Evolutionary conservation across 2,888 invertebrate species (phyloP), one percentile per base, ranked within the genome.

Genomic region (Sarcophaga carnaria): DNA sequence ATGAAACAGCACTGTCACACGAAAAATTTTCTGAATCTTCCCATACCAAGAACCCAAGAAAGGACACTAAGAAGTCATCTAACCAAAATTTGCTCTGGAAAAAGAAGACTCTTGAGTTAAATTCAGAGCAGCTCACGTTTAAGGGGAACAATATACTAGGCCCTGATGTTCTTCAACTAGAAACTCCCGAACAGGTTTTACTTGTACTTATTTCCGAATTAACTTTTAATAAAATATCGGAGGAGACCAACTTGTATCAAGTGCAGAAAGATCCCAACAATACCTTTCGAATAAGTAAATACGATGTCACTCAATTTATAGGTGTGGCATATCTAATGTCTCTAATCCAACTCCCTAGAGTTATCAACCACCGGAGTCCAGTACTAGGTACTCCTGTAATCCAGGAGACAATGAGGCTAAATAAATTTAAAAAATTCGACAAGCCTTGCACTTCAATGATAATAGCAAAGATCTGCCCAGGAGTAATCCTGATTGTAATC

Each of bases 291-390:
- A 47, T 81, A 78, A 74, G 70, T 75, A 63, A 87, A 60, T 67
- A 45, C 37, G 79, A 86, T 79, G 60, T 86, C 62, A 63, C 45
- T n/a, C 76, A 86, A 80, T 83, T 86, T 75, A 80, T 86, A 79
- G 71, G 83, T 70, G 54, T 86, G 70, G 17, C 62, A 45, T 85
- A 80, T 64, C 70, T 84, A 59, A 77, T 87, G 86, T 85, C 84
- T 63, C 60, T 86, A 25, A 80, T 82, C 60, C 83, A 83, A 78
- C 66, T 85, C 63, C 78, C 80, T 59, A 83, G 78, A 80, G 83
- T 85, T 25, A 85, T 81, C 74, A 87, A 83, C 70, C 81, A 85
- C 77, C 87, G 80, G 78, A 83, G 79, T 81, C 62, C 78, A 10
- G 54, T 76, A n/a, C 76, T 85, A 60, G 86, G 70, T 22, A 88